These are phyloP conservation scores for Burhinus bistriatus DNA, from an alignment of 2,113 vertebrate species.

Conservation along the genomic window DNA sequence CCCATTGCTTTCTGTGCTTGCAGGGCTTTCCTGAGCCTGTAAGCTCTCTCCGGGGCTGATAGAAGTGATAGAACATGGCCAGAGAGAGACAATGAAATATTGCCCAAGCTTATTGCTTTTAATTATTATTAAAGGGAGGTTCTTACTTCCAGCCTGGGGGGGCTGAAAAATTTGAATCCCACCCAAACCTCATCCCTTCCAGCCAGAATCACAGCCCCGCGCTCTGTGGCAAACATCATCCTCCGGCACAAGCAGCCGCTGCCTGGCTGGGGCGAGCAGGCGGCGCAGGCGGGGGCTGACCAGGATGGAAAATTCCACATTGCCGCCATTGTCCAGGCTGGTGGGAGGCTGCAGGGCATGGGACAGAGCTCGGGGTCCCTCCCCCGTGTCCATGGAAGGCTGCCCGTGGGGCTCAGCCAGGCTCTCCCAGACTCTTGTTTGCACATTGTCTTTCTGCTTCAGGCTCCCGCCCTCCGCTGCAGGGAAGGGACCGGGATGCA, in stretches of 20 bases:
- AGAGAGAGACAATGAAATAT: slow-evolving; percentile 51
- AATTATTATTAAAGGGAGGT: slow-evolving; percentile 35
- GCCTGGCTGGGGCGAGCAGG: background rate
- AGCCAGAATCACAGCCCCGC: slow-evolving; percentile 8
- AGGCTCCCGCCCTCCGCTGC: background rate
- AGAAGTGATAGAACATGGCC: slow-evolving; percentile 19
- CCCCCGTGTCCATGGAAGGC: background rate
- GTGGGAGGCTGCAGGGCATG: background rate
- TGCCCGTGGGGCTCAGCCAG: background rate
- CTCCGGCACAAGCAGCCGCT: background rate
- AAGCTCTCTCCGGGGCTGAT: background rate
- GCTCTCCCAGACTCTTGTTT: background rate
- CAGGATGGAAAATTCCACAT: slow-evolving; percentile 52
- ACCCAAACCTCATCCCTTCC: slow-evolving; percentile 32
- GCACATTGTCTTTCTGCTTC: accelerated
- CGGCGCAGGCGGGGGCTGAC: background rate
- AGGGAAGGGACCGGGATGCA: background rate
- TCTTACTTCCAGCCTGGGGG: slow-evolving; percentile 28
- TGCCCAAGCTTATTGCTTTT: slow-evolving; percentile 1
- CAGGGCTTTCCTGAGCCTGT: slow-evolving; percentile 28
- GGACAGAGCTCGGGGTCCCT: background rate
- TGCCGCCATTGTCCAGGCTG: background rate
- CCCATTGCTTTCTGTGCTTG: background rate
- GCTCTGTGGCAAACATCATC: background rate
- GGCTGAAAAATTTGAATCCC: slow-evolving; percentile 28